A percentile compares a stretch with the other conserved stretches of the same genome.
These are phyloP conservation scores for Phylloscopus whistleri DNA, from an alignment of 2,113 vertebrate genomes.

Conservation along the genomic window DNA sequence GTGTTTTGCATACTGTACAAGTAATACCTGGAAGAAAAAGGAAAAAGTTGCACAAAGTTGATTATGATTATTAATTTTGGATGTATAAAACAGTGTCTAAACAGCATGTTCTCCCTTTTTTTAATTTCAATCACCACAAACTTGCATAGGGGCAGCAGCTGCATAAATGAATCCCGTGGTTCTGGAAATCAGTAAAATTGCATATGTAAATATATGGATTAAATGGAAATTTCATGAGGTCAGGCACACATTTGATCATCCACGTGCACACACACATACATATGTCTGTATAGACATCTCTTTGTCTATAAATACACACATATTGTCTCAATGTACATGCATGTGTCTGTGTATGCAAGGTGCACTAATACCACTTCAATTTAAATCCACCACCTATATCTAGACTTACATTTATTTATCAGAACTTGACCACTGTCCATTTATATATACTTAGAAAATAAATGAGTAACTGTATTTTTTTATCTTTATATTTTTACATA, in stretches of 20 bases:
- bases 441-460: background rate
- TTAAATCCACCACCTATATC: background rate
- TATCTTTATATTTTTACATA: background rate
- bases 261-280: background rate
- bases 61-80: background rate
- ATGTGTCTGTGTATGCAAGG: background rate
- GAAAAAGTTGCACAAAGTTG: background rate
- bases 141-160: background rate
- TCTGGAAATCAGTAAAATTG: background rate
- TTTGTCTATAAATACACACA: background rate
- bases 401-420: background rate
- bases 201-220: background rate
- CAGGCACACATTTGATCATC: background rate
- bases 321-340: background rate
- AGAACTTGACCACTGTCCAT: background rate
- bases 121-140: background rate
- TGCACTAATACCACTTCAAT: background rate
- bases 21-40: background rate
- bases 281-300: background rate
- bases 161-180: background rate
- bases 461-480: background rate
- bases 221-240: background rate
- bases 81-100: background rate
- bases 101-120: background rate
- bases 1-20: background rate